Evolutionary conservation across 2,797 vertebrate species (phyloP), one percentile per base, ranked within the genome.

Genomic region (Pygocentrus nattereri): DNA sequence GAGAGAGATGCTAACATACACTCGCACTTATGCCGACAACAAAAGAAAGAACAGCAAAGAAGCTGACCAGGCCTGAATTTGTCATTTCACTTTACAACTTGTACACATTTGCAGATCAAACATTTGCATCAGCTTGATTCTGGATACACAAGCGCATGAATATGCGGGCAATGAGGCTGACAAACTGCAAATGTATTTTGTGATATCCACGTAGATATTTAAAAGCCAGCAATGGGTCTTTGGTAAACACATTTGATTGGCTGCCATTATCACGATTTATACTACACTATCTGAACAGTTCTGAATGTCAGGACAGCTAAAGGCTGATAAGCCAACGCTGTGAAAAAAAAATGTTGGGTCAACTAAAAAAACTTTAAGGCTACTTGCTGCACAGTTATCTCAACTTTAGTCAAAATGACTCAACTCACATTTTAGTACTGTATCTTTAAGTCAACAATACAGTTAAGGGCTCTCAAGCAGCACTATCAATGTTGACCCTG

Each of bases 1-100:
- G 23, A 59, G 64, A 58, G 25, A 64, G 50, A 71, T 58, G 44
- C 38, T 62, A 18, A n/a, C 18, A 21, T 50, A 71, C 87, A 87
- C 76, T 80, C 82, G 88, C 82, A 85, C 84, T 23, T 2, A 52
- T 11, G 44, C 41, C 27, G 12, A 49, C 44, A 41, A 21, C 59
- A n/a, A 54, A 11, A 18, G 19, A 34, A 54, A 44, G 47, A 27
- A 38, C 10, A 27, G 19, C 31, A 52, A 72, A 72, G 3, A 34
- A 31, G 70, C 70, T 72, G 70, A 72, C 50, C 30, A 54, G 69
- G 49, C 49, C 69, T 72, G 27, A 72, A 72, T 31, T 54, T 54
- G 11, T 31, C 41, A 25, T 50, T 31, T n/a, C 68, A n/a, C 47
- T 5, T 52, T 27, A 44, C 5, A 18, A 19, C 38, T 44, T 0